Evolutionary conservation across 2,113 vertebrate species (phyloP).

Genomic region (Planiliza haematocheilus): DNA sequence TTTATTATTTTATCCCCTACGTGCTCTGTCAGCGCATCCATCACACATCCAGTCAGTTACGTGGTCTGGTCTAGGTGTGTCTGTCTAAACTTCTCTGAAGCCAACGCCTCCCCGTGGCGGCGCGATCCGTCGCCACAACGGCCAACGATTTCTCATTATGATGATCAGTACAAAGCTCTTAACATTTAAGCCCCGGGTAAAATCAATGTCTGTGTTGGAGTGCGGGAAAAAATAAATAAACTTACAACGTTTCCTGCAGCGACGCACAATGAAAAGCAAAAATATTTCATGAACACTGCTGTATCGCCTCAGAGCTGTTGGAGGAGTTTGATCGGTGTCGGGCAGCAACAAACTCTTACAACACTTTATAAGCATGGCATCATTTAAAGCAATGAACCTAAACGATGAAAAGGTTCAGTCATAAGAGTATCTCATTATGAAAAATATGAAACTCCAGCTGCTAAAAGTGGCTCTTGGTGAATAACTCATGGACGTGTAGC

Average conservation of each 20-base stretch:
- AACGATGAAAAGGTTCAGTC: not conserved
- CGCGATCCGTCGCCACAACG: slow-evolving; percentile 25
- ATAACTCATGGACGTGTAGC: no score
- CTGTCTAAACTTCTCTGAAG: slow-evolving; percentile 8
- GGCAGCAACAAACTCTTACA: no score
- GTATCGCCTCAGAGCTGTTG: no score
- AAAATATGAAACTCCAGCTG: no score
- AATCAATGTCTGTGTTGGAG: slow-evolving; percentile 43
- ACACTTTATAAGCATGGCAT: no score
- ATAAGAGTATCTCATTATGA: no score
- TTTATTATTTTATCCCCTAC: slow-evolving; percentile 13
- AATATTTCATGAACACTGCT: not conserved
- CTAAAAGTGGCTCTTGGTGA: no score
- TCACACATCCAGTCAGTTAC: slow-evolving; percentile 6
- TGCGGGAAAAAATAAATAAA: not conserved
- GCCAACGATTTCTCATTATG: slow-evolving; percentile 62
- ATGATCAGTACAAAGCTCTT: slow-evolving; percentile 37
- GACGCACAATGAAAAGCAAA: slow-evolving; percentile 16
- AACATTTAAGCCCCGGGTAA: slow-evolving; percentile 40
- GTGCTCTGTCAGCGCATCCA: slow-evolving; percentile 27
- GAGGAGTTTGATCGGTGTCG: no score
- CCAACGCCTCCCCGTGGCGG: not conserved
- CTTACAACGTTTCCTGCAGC: not conserved
- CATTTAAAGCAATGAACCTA: not conserved
- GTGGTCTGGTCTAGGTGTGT: slow-evolving; percentile 26